A percentile compares a stretch with the other conserved stretches of the same genome.
Evolutionary conservation across 2,113 vertebrate genomes (phyloP).

Genomic region (Notothenia coriiceps): DNA sequence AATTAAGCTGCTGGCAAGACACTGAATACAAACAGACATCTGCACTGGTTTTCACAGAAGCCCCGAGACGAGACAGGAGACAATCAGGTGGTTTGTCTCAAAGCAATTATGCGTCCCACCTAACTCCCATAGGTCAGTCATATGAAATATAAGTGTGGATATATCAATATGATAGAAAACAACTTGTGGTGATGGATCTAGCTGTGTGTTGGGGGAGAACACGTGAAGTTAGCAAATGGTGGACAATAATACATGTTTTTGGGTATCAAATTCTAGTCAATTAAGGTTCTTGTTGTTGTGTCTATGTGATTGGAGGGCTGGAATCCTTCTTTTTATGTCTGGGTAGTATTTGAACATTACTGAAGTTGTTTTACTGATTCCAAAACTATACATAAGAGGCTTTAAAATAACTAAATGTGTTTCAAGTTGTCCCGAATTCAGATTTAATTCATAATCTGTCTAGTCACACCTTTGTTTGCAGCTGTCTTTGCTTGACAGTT

Average conservation of each 20-base stretch:
- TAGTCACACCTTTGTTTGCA: too few species aligned
- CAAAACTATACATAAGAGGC: background rate
- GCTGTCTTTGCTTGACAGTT: background rate
- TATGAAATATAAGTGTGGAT: conserved; percentile 16
- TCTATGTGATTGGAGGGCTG: background rate
- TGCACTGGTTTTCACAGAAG: conserved; percentile 46
- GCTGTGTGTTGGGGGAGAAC: background rate
- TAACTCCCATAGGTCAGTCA: conserved; percentile 33
- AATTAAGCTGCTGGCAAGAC: conserved; percentile 59
- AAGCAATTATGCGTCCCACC: conserved; percentile 65
- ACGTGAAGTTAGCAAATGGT: background rate
- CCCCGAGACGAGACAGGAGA: conserved; percentile 37
- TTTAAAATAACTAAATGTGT: background rate
- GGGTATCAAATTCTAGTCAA: background rate
- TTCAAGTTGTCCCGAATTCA: background rate
- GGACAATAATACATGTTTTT: background rate
- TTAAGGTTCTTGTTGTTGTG: background rate
- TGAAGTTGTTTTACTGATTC: too few species aligned
- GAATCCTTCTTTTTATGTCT: background rate
- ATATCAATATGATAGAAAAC: conserved; percentile 2
- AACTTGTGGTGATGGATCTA: background rate
- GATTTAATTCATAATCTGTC: background rate
- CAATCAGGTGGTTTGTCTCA: conserved; percentile 64
- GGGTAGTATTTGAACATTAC: too few species aligned
- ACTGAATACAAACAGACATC: conserved; percentile 58